These are phyloP conservation scores for Diceros bicornis DNA, from an alignment of 2,797 vertebrate species.

Conservation along the genomic window DNA sequence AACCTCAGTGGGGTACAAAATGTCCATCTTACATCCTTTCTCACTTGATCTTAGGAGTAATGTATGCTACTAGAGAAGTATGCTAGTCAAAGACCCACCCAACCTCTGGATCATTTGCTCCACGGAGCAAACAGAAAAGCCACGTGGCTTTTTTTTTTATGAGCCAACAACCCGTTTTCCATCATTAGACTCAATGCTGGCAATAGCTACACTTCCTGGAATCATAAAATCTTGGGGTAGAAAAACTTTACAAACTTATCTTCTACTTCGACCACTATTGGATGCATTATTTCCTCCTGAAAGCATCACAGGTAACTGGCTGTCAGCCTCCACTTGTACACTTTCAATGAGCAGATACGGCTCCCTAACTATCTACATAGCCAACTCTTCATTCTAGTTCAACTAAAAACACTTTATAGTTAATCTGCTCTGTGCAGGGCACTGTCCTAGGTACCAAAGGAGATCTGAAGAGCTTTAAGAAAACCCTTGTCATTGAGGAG, in stretches of 20 bases:
- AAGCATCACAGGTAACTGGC: background rate
- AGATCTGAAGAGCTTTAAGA: background rate
- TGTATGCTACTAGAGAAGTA: background rate
- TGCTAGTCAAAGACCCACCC: background rate
- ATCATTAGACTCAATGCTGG: background rate
- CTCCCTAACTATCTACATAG: background rate
- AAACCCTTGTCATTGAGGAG: background rate
- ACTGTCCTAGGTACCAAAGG: background rate
- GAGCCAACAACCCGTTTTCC: background rate
- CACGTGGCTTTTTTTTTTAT: background rate
- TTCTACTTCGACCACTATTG: background rate
- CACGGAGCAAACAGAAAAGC: background rate
- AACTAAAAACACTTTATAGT: background rate
- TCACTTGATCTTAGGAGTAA: background rate
- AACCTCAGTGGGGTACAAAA: constrained; percentile 4
- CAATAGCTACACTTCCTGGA: background rate
- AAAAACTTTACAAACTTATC: background rate
- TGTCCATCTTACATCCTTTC: background rate
- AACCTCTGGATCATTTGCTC: background rate
- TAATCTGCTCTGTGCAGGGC: background rate
- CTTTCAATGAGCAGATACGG: background rate
- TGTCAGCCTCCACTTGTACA: background rate
- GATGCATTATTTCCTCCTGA: background rate
- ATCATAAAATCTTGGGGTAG: background rate
- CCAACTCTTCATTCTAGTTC: background rate